A percentile compares a stretch with the other conserved stretches of the same genome.
These are phyloP conservation scores for Homarus gammarus DNA, from an alignment of 2,888 invertebrate species.

Conservation along the genomic window DNA sequence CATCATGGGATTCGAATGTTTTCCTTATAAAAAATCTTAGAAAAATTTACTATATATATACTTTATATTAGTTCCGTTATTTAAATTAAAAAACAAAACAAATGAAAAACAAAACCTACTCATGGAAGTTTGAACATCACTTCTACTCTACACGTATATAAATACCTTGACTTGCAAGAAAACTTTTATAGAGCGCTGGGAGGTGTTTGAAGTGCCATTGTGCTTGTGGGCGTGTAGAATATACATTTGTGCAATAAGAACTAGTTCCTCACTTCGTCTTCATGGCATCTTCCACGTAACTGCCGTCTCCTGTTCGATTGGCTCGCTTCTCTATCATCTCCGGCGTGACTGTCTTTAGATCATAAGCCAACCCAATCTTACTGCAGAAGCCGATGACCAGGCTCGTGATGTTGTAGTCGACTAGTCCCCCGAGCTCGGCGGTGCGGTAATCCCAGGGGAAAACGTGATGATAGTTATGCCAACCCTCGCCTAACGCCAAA, in stretches of 20 bases:
- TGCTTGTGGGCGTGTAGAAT: neutral
- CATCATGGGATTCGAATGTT: too few species aligned
- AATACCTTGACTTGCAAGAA: neutral
- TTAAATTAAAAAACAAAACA: neutral
- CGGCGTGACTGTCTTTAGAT: constrained; percentile 87
- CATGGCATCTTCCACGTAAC: neutral
- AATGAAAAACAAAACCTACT: neutral
- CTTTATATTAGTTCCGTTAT: too few species aligned
- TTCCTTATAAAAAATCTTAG: neutral
- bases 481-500: constrained; percentile 90
- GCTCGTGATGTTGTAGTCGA: constrained; percentile 86
- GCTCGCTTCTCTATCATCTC: constrained; percentile 86
- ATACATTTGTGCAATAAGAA: neutral
- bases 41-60: neutral
- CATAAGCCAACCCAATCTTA: constrained; percentile 91
- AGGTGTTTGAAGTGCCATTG: neutral
- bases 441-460: constrained; percentile 97
- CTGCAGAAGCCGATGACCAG: constrained; percentile 89
- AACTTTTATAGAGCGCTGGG: neutral
- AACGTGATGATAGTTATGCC: constrained; percentile 96
- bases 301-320: constrained; percentile 87
- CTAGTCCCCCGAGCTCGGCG: constrained; percentile 88
- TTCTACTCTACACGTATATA: neutral
- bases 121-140: neutral
- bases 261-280: constrained; percentile 3